A percentile compares a stretch with the other conserved stretches of the same genome.
phyloP scores from a whole-genome alignment of 37 sponge, comb jelly and placozoan genomes.

The Haliclona indistincta region DNA sequence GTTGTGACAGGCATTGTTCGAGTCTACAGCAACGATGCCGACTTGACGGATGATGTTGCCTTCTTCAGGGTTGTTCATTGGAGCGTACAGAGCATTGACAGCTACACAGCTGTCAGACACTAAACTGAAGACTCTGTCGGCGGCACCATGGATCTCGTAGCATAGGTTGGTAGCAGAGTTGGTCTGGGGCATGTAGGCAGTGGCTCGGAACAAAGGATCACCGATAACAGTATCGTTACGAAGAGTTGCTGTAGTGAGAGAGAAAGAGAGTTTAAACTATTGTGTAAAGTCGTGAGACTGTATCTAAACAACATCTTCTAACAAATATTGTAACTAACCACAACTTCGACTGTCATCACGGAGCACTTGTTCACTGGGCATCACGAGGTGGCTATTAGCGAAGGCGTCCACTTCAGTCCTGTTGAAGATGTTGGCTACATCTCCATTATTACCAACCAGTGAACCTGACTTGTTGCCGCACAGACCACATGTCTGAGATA shows the following conservation, averaged over 20 bases:
- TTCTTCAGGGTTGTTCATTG: constrained; percentile 26
- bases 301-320: too few species aligned
- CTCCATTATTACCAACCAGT: constrained; percentile 15
- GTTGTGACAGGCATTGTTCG: constrained; percentile 9
- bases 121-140: constrained; percentile 39
- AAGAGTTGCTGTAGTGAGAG: neutral
- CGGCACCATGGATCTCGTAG: constrained; percentile 60
- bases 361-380: constrained; percentile 25
- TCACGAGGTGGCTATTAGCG: constrained; percentile 27
- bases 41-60: constrained; percentile 60
- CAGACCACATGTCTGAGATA: constrained; percentile 28
- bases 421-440: constrained; percentile 3
- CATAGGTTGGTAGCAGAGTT: constrained; percentile 27
- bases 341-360: constrained; percentile 46
- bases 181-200: neutral
- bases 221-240: constrained; percentile 33
- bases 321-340: too few species aligned
- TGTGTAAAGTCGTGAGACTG: too few species aligned
- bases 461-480: constrained; percentile 29
- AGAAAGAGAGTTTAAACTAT: too few species aligned
- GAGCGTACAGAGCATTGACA: constrained; percentile 56
- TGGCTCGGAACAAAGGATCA: constrained; percentile 33
- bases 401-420: constrained; percentile 20
- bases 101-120: constrained; percentile 63
- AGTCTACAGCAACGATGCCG: constrained; percentile 42